Percentiles rank a stretch among this genome's conserved stretches.
Evolutionary conservation across 2,888 invertebrate genomes (phyloP).

Genomic region (Tridacna gigas): DNA sequence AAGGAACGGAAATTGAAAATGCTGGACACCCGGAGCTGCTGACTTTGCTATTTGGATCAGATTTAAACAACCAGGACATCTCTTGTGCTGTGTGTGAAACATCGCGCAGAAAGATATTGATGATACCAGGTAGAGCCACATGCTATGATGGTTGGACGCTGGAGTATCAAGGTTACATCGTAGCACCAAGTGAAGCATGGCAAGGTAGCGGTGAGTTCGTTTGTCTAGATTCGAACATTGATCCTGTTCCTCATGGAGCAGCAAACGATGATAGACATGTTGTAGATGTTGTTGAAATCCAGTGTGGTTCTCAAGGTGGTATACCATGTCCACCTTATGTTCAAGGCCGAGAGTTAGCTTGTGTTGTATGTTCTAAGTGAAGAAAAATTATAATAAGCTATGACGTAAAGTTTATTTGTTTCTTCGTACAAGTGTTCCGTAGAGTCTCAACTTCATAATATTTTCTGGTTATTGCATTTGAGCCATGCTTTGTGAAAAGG

Average conservation of each 20-base stretch:
- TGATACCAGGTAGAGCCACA: conserved; percentile 28
- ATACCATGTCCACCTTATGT: conserved; percentile 44
- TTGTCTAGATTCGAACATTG: conserved; percentile 18
- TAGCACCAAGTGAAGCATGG: conserved; percentile 1
- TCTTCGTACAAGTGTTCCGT: too few relatives aligned
- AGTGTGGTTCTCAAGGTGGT: conserved; percentile 25
- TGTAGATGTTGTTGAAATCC: conserved; percentile 17
- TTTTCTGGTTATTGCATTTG: too few relatives aligned
- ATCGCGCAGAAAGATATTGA: neutral
- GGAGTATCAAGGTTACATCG: conserved; percentile 30
- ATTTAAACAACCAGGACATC: conserved; percentile 24
- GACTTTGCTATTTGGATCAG: conserved; percentile 12
- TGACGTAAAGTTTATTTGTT: too few relatives aligned
- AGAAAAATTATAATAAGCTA: too few relatives aligned
- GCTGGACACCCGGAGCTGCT: neutral
- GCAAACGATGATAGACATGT: conserved; percentile 33
- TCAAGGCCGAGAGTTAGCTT: conserved; percentile 46
- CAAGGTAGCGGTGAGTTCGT: conserved; percentile 7
- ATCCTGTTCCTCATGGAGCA: conserved; percentile 13
- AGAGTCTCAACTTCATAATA: too few relatives aligned
- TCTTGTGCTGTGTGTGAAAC: conserved; percentile 28
- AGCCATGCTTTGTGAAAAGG: too few relatives aligned
- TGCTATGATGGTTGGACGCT: conserved; percentile 33
- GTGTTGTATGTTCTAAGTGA: conserved; percentile 52
- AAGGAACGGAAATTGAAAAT: conserved; percentile 27